Base-by-base conservation (phyloP, 2,888 invertebrate genomes). In the Cerceris rybyensis region DNA sequence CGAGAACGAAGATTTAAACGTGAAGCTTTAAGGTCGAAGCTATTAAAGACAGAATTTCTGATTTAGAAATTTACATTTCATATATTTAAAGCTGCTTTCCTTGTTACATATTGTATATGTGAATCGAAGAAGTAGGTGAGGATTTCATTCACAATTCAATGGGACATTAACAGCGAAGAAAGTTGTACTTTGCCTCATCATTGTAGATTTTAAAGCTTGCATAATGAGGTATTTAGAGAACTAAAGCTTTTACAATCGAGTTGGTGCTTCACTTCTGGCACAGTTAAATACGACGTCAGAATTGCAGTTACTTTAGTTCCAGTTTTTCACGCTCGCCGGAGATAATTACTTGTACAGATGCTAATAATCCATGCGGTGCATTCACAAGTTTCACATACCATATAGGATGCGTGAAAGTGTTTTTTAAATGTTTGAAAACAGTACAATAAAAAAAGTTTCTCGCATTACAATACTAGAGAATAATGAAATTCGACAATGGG, bases 271-370 rank as follows among this genome's bases (percentile, higher is more conserved):
- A 54, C 58, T 58, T 50, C n/a, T 73, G 59, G 54, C 9, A 54
- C 42, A 71, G 66, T 69, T 61, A 71, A 78, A 70, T 70, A 67
- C 50, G 46, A 59, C 16, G 59, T 70, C 46, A 49, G 43, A 66
- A 78, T 59, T 54, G 65, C 52, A 28, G 17, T 63, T 69, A 70
- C 69, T 64, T 66, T n/a, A 54, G 14, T 28, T 9, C 57, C 60
- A 61, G 68, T 46, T 57, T 63, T 54, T 39, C 60, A 17, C 57
- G 54, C 55, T 46, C 28, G 41, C n/a, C 16, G 69, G 17, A n/a
- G 66, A 72, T 79, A 79, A 79, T 78, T 70, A 54, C 68, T 59
- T 66, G 52, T 43, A 46, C 58, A 13, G 14, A n/a, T 13, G 55
- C 43, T 52, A 73, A 78, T 73, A 63, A 73, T 78, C 64, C 60